Evolutionary conservation across 1,140 invertebrate genomes (phyloP), one percentile per base, ranked within the genome.

Genomic region (Aleiodes sp.): DNA sequence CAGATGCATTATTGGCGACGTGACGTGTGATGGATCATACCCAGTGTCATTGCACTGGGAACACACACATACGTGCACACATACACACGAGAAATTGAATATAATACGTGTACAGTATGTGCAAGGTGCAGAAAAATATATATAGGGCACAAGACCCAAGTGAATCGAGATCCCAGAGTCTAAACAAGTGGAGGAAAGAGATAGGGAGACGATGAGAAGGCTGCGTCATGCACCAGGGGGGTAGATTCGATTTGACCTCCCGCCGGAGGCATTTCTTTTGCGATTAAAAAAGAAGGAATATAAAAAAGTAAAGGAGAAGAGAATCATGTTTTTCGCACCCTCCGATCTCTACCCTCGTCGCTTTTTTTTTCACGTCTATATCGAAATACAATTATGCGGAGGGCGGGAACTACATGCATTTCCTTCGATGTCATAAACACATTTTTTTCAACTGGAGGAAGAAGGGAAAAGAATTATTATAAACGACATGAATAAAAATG

Each of bases 1-100:
- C 71, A 76, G 77, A 78, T 79, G 74, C 77, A 77, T 77, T 79
- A 79, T 79, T 70, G 76, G 74, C 76, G 72, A 52, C 56, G 73
- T 16, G 41, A 69, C 69, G 68, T 75, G 76, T 78, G 77, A 79
- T 79, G 76, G 76, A 79, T 79, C 76, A 75, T 73, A 60, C 70
- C 71, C n/a, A 68, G 72, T 79, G 75, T 78, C 77, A 78, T 78
- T 78, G 77, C 71, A 69, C 72, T 71, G 74, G 68, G 68, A 74
- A 68, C 33, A 10, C 14, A 43, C n/a, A 16, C 39, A 43, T 16
- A 43, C 39, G n/a, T n/a, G n/a, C n/a, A n/a, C n/a, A n/a, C n/a
- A n/a, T n/a, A n/a, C n/a, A n/a, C n/a, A n/a, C n/a, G 73, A 65
- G 73, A 69, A 57, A 52, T 59, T 73, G 72, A 72, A 78, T 78